Evolutionary conservation across 2,797 vertebrate genomes (phyloP).

Genomic region (Numenius phaeopus): DNA sequence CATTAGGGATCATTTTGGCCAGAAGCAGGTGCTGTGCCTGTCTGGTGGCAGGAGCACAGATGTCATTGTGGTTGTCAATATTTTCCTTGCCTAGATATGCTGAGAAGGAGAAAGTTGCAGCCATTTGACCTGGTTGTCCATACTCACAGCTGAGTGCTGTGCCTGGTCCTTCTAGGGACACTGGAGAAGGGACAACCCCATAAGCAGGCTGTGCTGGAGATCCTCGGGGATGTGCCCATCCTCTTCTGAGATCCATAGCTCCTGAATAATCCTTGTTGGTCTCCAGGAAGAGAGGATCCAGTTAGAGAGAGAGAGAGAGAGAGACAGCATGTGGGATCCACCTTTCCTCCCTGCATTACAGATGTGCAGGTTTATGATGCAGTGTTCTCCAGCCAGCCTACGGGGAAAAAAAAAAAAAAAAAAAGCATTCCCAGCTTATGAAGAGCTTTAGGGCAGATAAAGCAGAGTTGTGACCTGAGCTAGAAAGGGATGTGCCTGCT

Average conservation of each 20-base stretch:
- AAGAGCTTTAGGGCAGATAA: conserved; percentile 31
- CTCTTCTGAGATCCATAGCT: background rate
- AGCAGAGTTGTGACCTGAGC: background rate
- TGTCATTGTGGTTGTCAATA: background rate
- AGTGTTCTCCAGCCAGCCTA: background rate
- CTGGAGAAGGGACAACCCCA: accelerated
- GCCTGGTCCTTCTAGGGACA: background rate
- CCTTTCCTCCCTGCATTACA: background rate
- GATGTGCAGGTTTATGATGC: background rate
- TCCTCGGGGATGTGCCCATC: accelerated
- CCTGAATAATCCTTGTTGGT: background rate
- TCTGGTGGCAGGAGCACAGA: background rate
- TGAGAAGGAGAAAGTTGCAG: background rate
- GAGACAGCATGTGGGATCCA: background rate
- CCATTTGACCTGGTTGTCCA: background rate
- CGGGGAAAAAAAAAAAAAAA: background rate
- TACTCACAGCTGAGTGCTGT: accelerated
- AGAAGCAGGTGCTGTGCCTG: background rate
- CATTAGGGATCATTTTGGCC: background rate
- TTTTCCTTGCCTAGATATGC: background rate
- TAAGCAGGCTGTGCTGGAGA: background rate
- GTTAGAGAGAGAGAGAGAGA: background rate
- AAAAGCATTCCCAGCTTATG: background rate
- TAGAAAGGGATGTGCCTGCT: background rate
- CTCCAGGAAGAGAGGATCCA: background rate